These are phyloP conservation scores for Galaxias olidus DNA, from an alignment of 2,797 vertebrate genomes.

Conservation along the genomic window DNA sequence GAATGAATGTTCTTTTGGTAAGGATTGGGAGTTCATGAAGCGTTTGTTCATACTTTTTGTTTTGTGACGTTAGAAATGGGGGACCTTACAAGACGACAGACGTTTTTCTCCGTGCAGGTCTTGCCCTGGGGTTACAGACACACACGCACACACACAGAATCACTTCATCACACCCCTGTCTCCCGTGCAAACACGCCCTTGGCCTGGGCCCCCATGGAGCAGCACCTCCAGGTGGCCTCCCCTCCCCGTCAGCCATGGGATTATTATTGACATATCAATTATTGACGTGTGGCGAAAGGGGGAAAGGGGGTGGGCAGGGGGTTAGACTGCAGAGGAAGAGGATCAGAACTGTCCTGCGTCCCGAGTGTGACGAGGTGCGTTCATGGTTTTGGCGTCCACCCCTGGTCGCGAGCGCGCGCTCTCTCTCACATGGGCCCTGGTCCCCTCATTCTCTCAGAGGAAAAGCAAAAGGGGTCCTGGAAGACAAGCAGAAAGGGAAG, in stretches of 20 bases:
- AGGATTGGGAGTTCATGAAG: too few species aligned
- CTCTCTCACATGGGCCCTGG: constrained; percentile 35
- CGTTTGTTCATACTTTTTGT: too few species aligned
- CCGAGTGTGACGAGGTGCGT: constrained; percentile 30
- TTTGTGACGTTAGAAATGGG: too few species aligned
- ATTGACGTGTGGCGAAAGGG: constrained; percentile 21
- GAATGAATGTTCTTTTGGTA: too few species aligned
- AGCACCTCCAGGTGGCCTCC: constrained; percentile 21
- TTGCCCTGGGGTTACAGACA: constrained; percentile 55
- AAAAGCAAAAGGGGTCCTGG: constrained; percentile 50
- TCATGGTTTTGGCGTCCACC: constrained; percentile 55
- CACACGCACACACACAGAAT: background rate
- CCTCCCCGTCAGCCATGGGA: constrained; percentile 10
- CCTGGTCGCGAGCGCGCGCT: constrained; percentile 24
- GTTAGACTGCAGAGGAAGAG: constrained; percentile 14
- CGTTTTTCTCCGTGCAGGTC: background rate
- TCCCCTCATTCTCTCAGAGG: constrained; percentile 36
- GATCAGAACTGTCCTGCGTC: constrained; percentile 47
- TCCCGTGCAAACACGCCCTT: background rate
- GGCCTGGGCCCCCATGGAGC: too few species aligned
- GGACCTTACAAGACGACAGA: too few species aligned
- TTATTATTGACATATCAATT: too few species aligned
- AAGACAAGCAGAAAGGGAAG: constrained; percentile 55
- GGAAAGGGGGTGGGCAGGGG: constrained; percentile 20
- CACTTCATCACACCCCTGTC: background rate